A percentile compares a stretch with the other conserved stretches of the same genome.
These are phyloP conservation scores for Rotaria sp. DNA, from an alignment of 2,888 invertebrate species.

Conservation along the genomic window DNA sequence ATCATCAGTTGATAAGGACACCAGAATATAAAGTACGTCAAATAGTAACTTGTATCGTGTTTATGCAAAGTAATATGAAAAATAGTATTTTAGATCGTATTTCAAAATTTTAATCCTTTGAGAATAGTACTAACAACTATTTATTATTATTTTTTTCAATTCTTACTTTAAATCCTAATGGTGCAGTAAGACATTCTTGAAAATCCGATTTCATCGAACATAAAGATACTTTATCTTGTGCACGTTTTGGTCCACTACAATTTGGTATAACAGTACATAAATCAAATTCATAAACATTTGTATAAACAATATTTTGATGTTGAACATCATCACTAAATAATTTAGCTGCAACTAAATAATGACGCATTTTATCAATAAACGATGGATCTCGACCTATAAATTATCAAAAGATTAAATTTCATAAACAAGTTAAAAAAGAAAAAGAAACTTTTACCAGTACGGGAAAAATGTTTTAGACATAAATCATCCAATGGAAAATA, in stretches of 20 bases:
- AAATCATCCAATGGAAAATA: constrained; percentile 81
- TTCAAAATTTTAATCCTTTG: no score
- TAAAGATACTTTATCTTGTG: constrained; percentile 87
- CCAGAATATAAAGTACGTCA: no score
- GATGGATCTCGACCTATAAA: constrained; percentile 69
- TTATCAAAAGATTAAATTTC: not conserved
- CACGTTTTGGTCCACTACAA: constrained; percentile 90
- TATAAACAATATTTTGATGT: constrained; percentile 68
- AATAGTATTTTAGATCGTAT: no score
- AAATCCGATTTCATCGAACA: constrained; percentile 83
- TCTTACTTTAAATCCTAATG: constrained; percentile 63
- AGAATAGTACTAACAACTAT: no score
- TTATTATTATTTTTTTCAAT: not conserved
- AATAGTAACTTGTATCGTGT: no score
- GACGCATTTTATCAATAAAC: constrained; percentile 65
- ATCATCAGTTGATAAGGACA: no score
- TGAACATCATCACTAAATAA: constrained; percentile 5
- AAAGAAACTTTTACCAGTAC: constrained; percentile 64
- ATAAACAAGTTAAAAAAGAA: constrained; percentile 42
- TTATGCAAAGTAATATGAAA: no score
- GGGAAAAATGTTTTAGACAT: constrained; percentile 73
- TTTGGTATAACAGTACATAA: constrained; percentile 80
- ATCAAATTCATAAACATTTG: constrained; percentile 76
- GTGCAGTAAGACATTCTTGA: constrained; percentile 71
- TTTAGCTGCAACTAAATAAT: not conserved